Conservation (phyloP, 2,797 vertebrate genomes). For the Catostomus latipinnis region DNA sequence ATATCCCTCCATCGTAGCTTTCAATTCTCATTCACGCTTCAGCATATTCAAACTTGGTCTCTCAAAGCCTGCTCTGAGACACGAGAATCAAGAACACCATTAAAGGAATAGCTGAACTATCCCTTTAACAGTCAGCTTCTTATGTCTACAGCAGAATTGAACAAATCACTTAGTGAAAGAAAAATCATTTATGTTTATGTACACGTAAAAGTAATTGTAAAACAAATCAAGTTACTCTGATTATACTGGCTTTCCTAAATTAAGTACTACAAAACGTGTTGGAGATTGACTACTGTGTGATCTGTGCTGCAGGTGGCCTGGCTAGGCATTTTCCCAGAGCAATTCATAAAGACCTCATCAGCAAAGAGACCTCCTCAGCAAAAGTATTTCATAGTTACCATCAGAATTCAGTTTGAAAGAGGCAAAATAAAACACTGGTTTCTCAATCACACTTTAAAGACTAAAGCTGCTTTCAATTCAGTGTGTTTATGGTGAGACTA, state of each 20-base stretch:
- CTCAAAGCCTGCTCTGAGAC: too few species aligned
- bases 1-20: too few species aligned
- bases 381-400: constrained; percentile 62
- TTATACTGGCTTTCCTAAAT: constrained; percentile 33
- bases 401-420: constrained; percentile 54
- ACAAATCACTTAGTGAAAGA: constrained; percentile 12
- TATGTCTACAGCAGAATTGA: neutral
- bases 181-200: constrained; percentile 16
- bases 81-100: too few species aligned
- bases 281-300: constrained; percentile 47
- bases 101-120: neutral
- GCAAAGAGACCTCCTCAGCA: constrained; percentile 53
- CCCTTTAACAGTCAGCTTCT: too few species aligned
- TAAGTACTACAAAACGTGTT: constrained; percentile 38
- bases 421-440: constrained; percentile 56
- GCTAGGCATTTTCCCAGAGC: constrained; percentile 65
- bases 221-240: constrained; percentile 3
- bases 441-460: constrained; percentile 68
- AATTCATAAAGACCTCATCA: constrained; percentile 61
- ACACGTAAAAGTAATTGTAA: constrained; percentile 12
- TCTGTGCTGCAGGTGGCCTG: constrained; percentile 41
- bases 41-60: too few species aligned
- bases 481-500: constrained; percentile 76
- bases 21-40: too few species aligned
- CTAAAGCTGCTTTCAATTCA: constrained; percentile 72